These are phyloP conservation scores for Lagocephalus sceleratus DNA, from an alignment of 2,797 vertebrate species.

Conservation along the genomic window DNA sequence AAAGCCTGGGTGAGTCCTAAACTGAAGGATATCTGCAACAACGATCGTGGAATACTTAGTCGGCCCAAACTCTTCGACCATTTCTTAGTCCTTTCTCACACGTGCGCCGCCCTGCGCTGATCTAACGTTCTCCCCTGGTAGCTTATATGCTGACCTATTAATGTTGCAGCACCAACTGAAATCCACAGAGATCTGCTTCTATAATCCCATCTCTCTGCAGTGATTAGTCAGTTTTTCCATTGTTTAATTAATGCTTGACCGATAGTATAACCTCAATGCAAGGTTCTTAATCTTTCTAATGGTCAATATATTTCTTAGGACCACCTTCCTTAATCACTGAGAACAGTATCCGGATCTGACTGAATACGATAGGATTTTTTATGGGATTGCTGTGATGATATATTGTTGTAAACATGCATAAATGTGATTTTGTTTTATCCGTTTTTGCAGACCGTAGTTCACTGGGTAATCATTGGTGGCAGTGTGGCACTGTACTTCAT, in stretches of 20 bases:
- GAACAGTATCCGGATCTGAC: background rate
- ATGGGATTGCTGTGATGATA: background rate
- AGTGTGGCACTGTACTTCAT: slow-evolving; percentile 82
- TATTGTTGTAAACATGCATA: background rate
- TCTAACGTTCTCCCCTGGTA: no score
- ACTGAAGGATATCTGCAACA: slow-evolving; percentile 13
- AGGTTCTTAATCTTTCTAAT: background rate
- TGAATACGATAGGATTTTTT: background rate
- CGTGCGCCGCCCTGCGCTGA: no score
- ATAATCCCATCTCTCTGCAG: no score
- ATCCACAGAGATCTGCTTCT: no score
- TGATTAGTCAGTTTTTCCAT: no score
- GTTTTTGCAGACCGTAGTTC: slow-evolving; percentile 80
- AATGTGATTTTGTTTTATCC: slow-evolving; percentile 11
- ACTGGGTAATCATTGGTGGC: slow-evolving; percentile 77
- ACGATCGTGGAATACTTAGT: no score
- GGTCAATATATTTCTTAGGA: background rate
- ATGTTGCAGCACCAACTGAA: no score
- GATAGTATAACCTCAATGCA: no score
- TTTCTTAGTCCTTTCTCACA: no score
- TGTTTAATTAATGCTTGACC: no score
- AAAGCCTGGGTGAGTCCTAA: slow-evolving; percentile 86
- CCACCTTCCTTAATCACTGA: background rate
- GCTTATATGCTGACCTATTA: no score
- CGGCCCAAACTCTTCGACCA: no score